Conservation (phyloP, 1,140 invertebrate species). For the Coptotermes formosanus region DNA sequence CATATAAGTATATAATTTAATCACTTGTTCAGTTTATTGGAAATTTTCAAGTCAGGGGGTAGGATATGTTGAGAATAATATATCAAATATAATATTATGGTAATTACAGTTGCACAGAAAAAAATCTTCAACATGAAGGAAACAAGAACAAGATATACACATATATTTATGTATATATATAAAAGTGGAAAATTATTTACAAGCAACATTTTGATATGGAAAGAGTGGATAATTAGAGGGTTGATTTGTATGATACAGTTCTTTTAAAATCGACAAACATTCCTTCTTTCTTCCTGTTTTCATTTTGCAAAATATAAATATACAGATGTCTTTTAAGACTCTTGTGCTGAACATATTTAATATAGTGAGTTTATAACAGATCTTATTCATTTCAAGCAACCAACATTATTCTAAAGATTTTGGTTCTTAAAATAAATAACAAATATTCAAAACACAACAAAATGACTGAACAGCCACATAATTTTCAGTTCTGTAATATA, state of each 20-base stretch:
- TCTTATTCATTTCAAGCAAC: slow-evolving; percentile 15
- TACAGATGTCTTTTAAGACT: slow-evolving; percentile 29
- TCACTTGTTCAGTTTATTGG: slow-evolving; percentile 23
- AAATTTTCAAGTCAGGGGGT: slow-evolving; percentile 21
- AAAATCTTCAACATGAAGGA: slow-evolving; percentile 32
- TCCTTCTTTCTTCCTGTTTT: slow-evolving; percentile 7
- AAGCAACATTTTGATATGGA: slow-evolving; percentile 34
- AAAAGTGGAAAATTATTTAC: slow-evolving; percentile 36
- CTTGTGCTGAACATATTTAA: not conserved
- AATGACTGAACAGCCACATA: slow-evolving; percentile 8
- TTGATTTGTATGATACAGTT: slow-evolving; percentile 21
- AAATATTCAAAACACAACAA: not conserved
- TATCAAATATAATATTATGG: slow-evolving; percentile 31
- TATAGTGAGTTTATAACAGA: slow-evolving; percentile 31
- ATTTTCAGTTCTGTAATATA: slow-evolving; percentile 11
- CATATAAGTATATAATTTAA: not conserved
- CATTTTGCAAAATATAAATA: slow-evolving; percentile 33
- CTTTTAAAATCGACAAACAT: slow-evolving; percentile 18
- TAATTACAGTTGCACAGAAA: slow-evolving; percentile 29
- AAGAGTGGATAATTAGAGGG: slow-evolving; percentile 21
- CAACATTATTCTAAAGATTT: slow-evolving; percentile 21
- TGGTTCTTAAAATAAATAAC: slow-evolving; percentile 22
- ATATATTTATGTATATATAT: slow-evolving; percentile 35
- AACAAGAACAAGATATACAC: slow-evolving; percentile 34
- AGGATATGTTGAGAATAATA: slow-evolving; percentile 35